Conservation (phyloP, 2,113 vertebrate species). For the Caloenas nicobarica region DNA sequence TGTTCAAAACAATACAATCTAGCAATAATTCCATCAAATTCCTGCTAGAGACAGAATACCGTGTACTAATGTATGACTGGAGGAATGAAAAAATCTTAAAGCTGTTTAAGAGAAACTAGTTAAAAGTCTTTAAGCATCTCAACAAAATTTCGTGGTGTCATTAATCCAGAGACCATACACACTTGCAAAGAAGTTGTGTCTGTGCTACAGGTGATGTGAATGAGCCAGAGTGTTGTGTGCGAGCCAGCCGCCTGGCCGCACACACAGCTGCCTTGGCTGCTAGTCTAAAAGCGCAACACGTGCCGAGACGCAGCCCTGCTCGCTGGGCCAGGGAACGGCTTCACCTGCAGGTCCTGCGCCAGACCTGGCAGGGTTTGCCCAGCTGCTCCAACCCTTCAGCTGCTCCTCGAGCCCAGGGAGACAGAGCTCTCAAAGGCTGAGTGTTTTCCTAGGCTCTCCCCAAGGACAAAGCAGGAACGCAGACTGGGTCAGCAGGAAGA, state of each 20-base stretch:
- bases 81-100: not conserved
- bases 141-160: not conserved
- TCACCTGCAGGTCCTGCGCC: not conserved
- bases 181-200: not conserved
- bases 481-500: fast-evolving
- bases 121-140: not conserved
- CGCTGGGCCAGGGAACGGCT: not conserved
- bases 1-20: not conserved
- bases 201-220: not conserved
- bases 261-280: no score
- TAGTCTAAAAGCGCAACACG: not conserved
- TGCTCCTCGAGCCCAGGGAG: no score
- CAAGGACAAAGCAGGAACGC: not conserved
- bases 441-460: not conserved
- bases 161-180: not conserved
- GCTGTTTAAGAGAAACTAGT: not conserved
- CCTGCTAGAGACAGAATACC: not conserved
- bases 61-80: fast-evolving
- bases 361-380: not conserved
- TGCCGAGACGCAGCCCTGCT: not conserved
- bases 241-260: not conserved
- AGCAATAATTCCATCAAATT: not conserved
- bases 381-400: not conserved
- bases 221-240: fast-evolving
- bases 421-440: not conserved